Evolutionary conservation across 2,113 vertebrate genomes (phyloP).

Genomic region (Python bivittatus): DNA sequence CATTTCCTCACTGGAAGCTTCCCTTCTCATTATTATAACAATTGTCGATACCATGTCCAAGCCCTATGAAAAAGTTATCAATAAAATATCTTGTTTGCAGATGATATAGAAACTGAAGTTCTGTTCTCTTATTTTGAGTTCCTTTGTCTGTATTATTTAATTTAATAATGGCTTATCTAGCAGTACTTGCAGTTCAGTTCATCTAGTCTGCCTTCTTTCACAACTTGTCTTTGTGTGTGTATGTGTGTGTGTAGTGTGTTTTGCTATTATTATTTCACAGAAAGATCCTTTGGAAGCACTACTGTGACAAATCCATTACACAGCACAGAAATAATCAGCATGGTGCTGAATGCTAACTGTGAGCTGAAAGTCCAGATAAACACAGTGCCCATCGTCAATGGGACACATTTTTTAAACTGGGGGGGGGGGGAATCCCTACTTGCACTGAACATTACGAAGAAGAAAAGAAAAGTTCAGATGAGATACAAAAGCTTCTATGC

Average conservation of each 20-base stretch:
- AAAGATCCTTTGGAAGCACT: slow-evolving; percentile 55
- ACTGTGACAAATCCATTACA: slow-evolving; percentile 69
- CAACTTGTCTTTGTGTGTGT: slow-evolving; percentile 36
- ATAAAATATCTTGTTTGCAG: background rate
- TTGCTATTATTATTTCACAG: slow-evolving; percentile 51
- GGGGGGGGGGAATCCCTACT: background rate
- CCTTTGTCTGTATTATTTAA: background rate
- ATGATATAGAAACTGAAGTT: background rate
- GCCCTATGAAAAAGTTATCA: background rate
- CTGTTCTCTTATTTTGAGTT: background rate
- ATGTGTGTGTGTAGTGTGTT: background rate
- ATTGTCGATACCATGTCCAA: background rate
- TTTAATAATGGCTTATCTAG: slow-evolving; percentile 43
- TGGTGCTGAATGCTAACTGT: slow-evolving; percentile 62
- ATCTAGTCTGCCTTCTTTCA: slow-evolving; percentile 30
- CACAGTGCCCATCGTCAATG: slow-evolving; percentile 57
- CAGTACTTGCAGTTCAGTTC: slow-evolving; percentile 30
- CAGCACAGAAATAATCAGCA: slow-evolving; percentile 53
- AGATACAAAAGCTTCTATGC: slow-evolving; percentile 46
- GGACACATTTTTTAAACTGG: slow-evolving; percentile 44
- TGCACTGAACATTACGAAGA: slow-evolving; percentile 29
- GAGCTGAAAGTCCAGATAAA: slow-evolving; percentile 64
- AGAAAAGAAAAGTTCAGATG: slow-evolving; percentile 63
- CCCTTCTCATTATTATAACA: background rate
- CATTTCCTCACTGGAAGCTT: no score